Evolutionary conservation across 2,888 invertebrate genomes (phyloP), one percentile per base, ranked within the genome.

Genomic region (Xanthia icteritia): DNA sequence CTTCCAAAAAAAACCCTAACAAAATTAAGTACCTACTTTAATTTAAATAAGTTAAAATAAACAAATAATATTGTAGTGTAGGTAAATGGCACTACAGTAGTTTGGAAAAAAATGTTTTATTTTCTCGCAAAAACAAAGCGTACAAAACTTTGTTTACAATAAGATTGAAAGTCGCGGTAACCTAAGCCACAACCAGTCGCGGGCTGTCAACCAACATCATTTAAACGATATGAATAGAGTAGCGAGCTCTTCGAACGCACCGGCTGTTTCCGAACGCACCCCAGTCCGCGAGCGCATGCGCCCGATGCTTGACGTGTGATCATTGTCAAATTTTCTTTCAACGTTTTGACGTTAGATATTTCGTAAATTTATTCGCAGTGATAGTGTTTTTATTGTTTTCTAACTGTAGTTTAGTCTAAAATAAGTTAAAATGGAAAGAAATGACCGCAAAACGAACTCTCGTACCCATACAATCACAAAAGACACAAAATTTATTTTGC

Each of bases 401-500:
- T 76, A 56, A 75, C 65, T 79, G 79, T 85, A 89, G 86, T 84
- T 82, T 84, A 68, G 76, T 80, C 81, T 67, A 84, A 86, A 88
- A 85, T 83, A 89, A 88, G 77, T 86, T 79, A 88, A 77, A 92
- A 96, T 96, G 96, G 96, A 96, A 85, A 94, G 95, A 90, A 95
- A 93, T 89, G 95, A 95, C 83, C 93, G 95, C 45, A 95, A 95
- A 92, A 89, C 92, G 15, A 95, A 94, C 88, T 93, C 94, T 80
- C 95, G 95, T 83, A 92, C 89, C 73, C 94, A 95, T 89, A 93
- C 94, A 36, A 92, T 94, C 81, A 94, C 94, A 68, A 96, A 97
- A 95, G 97, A 97, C 91, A 96, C 97, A 64, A 97, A 95, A 92
- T 94, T 95, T 88, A 95, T 97, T 90, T 92, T 98, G 90, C 97